Base-by-base conservation (phyloP, 2,797 vertebrate species). In the Hydrolagus colliei region DNA sequence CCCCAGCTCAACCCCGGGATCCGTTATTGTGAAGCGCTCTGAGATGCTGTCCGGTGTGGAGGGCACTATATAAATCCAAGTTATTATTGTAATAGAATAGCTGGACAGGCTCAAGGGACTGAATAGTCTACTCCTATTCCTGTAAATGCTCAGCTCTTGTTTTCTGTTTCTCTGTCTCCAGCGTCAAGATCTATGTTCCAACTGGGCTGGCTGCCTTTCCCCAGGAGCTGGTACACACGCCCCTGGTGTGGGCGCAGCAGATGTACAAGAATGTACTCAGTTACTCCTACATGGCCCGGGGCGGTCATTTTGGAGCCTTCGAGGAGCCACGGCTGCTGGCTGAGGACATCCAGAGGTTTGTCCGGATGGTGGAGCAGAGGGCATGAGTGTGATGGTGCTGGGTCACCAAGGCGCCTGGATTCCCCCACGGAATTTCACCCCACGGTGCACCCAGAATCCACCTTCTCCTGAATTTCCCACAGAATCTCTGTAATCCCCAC, bases 251-350 rank as follows among this genome's bases (percentile, higher is more conserved):
- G 95, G 93, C 94, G 61, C 88, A 91, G 78, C 61, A 85, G 0
- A 87, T 73, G 27, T 95, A 89, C 88, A 90, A 72, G 86, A 95
- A 96, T 88, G 91, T 97, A 59, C 59, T 89, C 86, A 94, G 91
- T 68, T 96, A 95, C 88, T 89, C 92, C 8, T 95, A 93, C 86
- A 95, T 96, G 95, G 89, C 94, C 20, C 88, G 86, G 9, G 96
- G 96, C 1, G 96, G 96, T 2, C 96, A 97, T 90, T 97, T 97
- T 68, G 94, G 95, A 32, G 96, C 96, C 63, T 94, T 97, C 67
- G 95, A 97, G 87, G 95, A 97, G 88, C 96, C 96, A 4, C 88
- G 91, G 86, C 93, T 97, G 73, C 87, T 97, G 6, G 95, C 95
- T 65, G 82, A 92, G 35, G 95, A 97, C 87, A 59, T 97, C 75